Evolutionary conservation across 1,140 invertebrate genomes (phyloP).

Genomic region (Macrobrachium rosenbergii): DNA sequence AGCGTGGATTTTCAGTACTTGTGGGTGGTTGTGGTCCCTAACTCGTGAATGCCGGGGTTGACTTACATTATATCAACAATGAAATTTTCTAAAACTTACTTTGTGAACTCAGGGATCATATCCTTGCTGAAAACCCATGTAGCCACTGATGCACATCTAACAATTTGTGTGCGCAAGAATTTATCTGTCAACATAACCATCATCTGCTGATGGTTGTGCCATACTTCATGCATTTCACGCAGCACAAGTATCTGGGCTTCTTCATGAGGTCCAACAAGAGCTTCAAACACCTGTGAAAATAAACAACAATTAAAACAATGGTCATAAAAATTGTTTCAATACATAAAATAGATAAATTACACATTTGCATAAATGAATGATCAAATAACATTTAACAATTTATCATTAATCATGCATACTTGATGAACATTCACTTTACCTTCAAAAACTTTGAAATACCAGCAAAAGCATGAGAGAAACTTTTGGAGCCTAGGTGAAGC

Average conservation of each 20-base stretch:
- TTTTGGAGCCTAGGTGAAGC: slow-evolving; percentile 93
- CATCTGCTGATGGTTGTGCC: slow-evolving; percentile 96
- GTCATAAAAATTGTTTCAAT: neutral
- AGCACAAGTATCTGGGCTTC: slow-evolving; percentile 96
- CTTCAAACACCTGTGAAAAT: slow-evolving; percentile 81
- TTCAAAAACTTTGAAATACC: slow-evolving; percentile 97
- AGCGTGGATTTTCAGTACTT: too few relatives aligned
- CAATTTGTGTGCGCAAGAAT: slow-evolving; percentile 96
- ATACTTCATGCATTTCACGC: slow-evolving; percentile 92
- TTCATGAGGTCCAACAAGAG: slow-evolving; percentile 74
- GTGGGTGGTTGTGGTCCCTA: too few relatives aligned
- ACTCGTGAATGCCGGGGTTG: too few relatives aligned
- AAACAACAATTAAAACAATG: neutral
- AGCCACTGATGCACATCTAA: slow-evolving; percentile 96
- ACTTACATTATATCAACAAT: neutral
- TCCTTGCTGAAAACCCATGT: slow-evolving; percentile 99
- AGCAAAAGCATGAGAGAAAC: slow-evolving; percentile 97
- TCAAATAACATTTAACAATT: slow-evolving; percentile 70
- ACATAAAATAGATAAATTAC: slow-evolving; percentile 25
- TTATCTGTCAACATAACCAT: slow-evolving; percentile 96
- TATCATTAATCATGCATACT: slow-evolving; percentile 76
- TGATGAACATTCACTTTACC: slow-evolving; percentile 71
- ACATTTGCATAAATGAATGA: neutral
- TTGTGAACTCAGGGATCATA: slow-evolving; percentile 94
- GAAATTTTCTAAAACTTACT: slow-evolving; percentile 72